These are phyloP conservation scores for Ophion slaviceki DNA, from an alignment of 2,888 invertebrate species.

Conservation along the genomic window DNA sequence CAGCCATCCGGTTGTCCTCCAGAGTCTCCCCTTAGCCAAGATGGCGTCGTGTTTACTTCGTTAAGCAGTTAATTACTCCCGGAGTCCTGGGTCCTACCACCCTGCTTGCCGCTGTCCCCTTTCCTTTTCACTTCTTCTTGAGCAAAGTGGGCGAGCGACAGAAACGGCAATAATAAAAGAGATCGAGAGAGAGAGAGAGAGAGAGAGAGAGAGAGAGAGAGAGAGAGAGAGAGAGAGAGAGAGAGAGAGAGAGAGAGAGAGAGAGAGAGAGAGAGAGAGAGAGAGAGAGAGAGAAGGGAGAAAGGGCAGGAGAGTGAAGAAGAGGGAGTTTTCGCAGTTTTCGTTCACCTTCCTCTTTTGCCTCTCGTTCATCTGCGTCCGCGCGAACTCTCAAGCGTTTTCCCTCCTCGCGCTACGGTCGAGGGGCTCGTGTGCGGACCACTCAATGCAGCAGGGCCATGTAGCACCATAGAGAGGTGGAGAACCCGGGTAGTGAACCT, in stretches of 20 bases:
- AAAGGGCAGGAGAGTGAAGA: no score
- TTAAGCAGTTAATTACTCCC: conserved; percentile 83
- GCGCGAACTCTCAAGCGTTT: conserved; percentile 59
- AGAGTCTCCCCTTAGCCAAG: conserved; percentile 76
- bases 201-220: not conserved
- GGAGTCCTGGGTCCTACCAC: conserved; percentile 78
- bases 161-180: no score
- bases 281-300: conserved; percentile 27
- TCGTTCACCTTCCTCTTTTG: conserved; percentile 48
- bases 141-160: not conserved
- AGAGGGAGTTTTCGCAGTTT: conserved; percentile 44
- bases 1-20: conserved; percentile 67
- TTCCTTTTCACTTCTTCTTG: conserved; percentile 41
- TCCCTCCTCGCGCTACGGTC: conserved; percentile 42
- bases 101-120: conserved; percentile 59
- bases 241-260: conserved; percentile 9
- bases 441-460: conserved; percentile 45
- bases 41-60: conserved; percentile 83
- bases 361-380: conserved; percentile 60
- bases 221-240: conserved; percentile 33
- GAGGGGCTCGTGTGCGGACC: conserved; percentile 23
- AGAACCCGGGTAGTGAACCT: conserved; percentile 38
- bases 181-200: no score
- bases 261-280: not conserved
- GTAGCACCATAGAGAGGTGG: conserved; percentile 56